Evolutionary conservation across 2,888 invertebrate genomes (phyloP).

Genomic region (Caenorhabditis panamensis): DNA sequence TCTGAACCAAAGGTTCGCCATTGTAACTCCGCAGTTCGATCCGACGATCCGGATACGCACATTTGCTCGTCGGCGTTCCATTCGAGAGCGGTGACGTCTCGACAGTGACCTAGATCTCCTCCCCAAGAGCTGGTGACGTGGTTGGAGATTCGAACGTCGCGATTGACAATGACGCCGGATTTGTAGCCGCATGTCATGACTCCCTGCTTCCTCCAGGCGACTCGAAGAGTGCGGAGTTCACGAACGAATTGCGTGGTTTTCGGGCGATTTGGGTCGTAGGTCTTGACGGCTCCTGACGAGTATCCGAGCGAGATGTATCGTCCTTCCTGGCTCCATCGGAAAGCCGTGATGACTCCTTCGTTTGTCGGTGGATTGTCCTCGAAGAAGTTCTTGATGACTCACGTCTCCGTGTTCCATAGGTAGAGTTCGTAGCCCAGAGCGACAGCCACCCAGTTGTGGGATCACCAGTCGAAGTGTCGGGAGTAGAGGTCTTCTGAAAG

Average conservation of each 20-base stretch:
- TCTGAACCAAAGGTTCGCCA: conserved; percentile 63
- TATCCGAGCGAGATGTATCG: conserved; percentile 89
- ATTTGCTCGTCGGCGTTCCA: conserved; percentile 97
- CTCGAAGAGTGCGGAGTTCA: conserved; percentile 54
- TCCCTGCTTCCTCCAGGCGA: conserved; percentile 90
- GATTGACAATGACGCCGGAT: conserved; percentile 92
- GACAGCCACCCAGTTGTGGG: conserved; percentile 92
- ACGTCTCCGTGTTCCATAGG: conserved; percentile 87
- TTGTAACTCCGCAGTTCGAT: conserved; percentile 50
- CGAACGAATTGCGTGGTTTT: conserved; percentile 46
- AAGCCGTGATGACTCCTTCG: conserved; percentile 83
- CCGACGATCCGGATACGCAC: conserved; percentile 88
- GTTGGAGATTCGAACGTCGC: conserved; percentile 93
- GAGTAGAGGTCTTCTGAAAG: conserved; percentile 87
- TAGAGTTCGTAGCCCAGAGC: conserved; percentile 87
- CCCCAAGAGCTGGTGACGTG: conserved; percentile 85
- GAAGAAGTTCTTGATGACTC: conserved; percentile 82
- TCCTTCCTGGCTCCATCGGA: conserved; percentile 92
- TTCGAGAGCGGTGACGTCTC: conserved; percentile 93
- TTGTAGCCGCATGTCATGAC: conserved; percentile 88
- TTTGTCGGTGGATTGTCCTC: conserved; percentile 83
- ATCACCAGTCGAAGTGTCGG: conserved; percentile 96
- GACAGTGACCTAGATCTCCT: conserved; percentile 92
- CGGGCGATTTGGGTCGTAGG: conserved; percentile 62
- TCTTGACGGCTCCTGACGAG: conserved; percentile 87